Base-by-base conservation (phyloP, 2,797 vertebrate genomes). In the Syndactyla subalaris region DNA sequence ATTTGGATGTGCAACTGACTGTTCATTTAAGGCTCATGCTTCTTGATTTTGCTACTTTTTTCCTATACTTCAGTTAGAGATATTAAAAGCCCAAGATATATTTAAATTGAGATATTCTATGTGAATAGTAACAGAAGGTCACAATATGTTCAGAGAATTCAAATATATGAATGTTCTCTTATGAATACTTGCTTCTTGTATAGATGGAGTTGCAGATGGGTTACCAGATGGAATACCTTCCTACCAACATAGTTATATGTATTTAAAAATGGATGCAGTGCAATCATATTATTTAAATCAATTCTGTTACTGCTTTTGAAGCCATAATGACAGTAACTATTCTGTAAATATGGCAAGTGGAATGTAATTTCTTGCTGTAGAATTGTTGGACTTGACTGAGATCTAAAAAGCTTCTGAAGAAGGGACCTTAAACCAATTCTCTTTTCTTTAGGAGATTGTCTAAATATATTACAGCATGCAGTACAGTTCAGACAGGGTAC, bases 101-200 rank as follows among this genome's bases (percentile, higher is more conserved):
- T 96, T 92, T 94, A 72, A 94, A 84, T 59, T 66, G 88, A 94
- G 76, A 75, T 80, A 85, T 81, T 92, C 76, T 70, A 78, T 86
- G 85, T 93, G 95, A 96, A 79, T 93, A 95, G 95, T 92, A 95
- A 93, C 94, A 96, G 92, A 96, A 97, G 96, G 95, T 97, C 96
- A 95, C 95, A 94, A 93, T 96, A 96, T 96, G 95, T 93, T 96
- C 91, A 76, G 76, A 95, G 85, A 88, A 84, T 93, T 96, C 85
- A 94, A 91, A 93, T 92, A 86, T 52, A 89, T 88, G 94, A 93
- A 96, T 97, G 95, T 96, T 96, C 95, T 95, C 95, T 96, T 97
- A 90, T 76, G 89, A 93, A 81, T 92, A 67, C 86, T 89, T 85
- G 27, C 52, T 89, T 84, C 82, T 95, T 88, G 24, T 85, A 36